A percentile compares a stretch with the other conserved stretches of the same genome.
Evolutionary conservation across 2,888 invertebrate genomes (phyloP).

Genomic region (Zaprionus lineosus): DNA sequence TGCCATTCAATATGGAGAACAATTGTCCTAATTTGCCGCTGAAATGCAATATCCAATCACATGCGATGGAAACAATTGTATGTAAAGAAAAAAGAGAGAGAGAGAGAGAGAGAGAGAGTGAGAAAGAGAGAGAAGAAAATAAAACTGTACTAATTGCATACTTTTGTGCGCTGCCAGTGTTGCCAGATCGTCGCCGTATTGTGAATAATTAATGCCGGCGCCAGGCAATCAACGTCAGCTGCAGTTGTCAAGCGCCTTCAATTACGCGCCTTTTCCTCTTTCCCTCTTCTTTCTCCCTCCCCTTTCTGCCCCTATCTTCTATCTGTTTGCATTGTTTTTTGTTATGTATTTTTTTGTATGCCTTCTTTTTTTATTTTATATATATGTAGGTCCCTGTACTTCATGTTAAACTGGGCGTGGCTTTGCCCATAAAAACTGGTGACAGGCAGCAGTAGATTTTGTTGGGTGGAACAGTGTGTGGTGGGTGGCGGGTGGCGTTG

Average conservation of each 20-base stretch:
- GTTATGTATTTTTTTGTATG: no score
- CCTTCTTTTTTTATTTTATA: background rate
- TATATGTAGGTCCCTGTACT: constrained; percentile 2
- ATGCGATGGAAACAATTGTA: no score
- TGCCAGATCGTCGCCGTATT: constrained; percentile 35
- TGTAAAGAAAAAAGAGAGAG: background rate
- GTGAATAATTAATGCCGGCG: constrained; percentile 69
- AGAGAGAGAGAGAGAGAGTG: no score
- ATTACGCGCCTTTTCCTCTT: constrained; percentile 23
- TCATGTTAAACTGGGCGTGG: constrained; percentile 51
- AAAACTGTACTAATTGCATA: constrained; percentile 67
- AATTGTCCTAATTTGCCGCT: constrained; percentile 19
- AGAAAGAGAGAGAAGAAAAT: no score
- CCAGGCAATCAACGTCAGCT: constrained; percentile 65
- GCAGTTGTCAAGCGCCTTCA: constrained; percentile 66
- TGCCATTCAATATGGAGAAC: constrained; percentile 17
- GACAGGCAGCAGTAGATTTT: constrained; percentile 64
- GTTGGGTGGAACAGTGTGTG: background rate
- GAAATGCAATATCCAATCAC: constrained; percentile 32
- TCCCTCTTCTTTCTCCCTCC: background rate
- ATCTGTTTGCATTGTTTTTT: no score
- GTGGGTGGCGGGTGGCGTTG: background rate
- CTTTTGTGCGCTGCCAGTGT: constrained; percentile 50
- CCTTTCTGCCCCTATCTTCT: background rate
- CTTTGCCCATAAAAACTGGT: constrained; percentile 49